Evolutionary conservation across 2,888 invertebrate genomes (phyloP), one percentile per base, ranked within the genome.

Genomic region (Coenonympha glycerion): DNA sequence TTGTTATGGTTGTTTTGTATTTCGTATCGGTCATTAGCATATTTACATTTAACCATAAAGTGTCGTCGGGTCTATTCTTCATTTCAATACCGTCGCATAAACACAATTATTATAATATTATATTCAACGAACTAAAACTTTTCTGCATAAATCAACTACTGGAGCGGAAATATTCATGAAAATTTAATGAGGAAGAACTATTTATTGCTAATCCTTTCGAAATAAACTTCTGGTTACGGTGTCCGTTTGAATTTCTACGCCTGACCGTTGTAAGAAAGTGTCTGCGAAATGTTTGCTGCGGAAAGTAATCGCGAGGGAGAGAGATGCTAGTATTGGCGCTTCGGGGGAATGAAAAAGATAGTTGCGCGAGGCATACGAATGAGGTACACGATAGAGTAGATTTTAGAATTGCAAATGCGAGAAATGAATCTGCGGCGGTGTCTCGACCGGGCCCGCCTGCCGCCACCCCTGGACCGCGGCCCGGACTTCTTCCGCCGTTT

Each of bases 391-490:
- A 71, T 74, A 69, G 68, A 76, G 75, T 74, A 69, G 73, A 79
- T 81, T 84, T 86, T 86, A 81, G 84, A 83, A 84, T 87, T 87
- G 85, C 85, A 84, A 87, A 86, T 86, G 65, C 76, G 76, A 75
- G 73, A 80, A 84, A 81, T 83, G 81, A 79, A 80, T 73, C 73
- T 73, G 71, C 79, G 71, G 69, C 71, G n/a, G n/a, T n/a, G n/a
- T n/a, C n/a, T n/a, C 65, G 72, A 70, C 71, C 73, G 71, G 66
- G 73, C 71, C 65, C 67, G 61, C 63, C 61, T n/a, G n/a, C 64
- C 62, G 65, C 74, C 69, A 66, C 76, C 73, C 73, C 71, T 69
- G 67, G 49, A 55, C 34, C 8, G 15, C 6, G 39, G 15, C 51
- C 47, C 61, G 57, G 61, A 69, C 69, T 71, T 71, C 72, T 78